Base-by-base conservation (phyloP, 2,113 vertebrate genomes). In the Vidua macroura region DNA sequence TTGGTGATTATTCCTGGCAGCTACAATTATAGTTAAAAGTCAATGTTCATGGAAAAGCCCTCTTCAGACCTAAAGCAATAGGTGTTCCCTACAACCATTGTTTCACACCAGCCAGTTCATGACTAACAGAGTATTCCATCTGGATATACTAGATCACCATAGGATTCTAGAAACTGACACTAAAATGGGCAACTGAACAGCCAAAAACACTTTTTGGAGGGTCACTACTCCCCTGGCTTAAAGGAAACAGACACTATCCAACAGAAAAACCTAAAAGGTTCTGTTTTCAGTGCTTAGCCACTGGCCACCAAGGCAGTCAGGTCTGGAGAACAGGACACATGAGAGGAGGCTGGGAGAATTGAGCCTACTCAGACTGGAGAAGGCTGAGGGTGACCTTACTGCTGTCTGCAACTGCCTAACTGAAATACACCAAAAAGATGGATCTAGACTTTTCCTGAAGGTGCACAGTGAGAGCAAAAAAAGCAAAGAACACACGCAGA, bases 301-400 rank as follows among this genome's bases (percentile, higher is more conserved):
- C 51, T 23, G 25, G 30, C 33, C 49, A 85, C 33, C 39, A 35
- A 60, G 30, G 64, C 22, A 59, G 41, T 18, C 23, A 13, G 24
- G n/a, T n/a, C 33, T 63, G 39, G 18, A 67, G 18, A 78, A 67
- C 25, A 46, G 0, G 0, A 60, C 27, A 73, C 4, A 1, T 0
- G 3, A 80, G 20, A 62, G 7, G 11, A 83, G 41, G 49, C 23
- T 59, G 48, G 18, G 12, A 82, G 20, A 93, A 37, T 4, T 1
- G 1, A 39, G 31, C 20, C 52, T 15, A 20, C 30, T 10, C 33
- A 70, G 35, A 7, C 37, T 14, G 37, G 33, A 62, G 33, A 49
- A 58, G 51, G 52, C 43, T 49, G 56, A 90, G 28, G 11, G 25
- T 46, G 48, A 86, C 27, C 18, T 33, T 24, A 49, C 41, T 20